These are phyloP conservation scores for Zenarchopterus dispar DNA, from an alignment of 2,797 vertebrate species.

Conservation along the genomic window DNA sequence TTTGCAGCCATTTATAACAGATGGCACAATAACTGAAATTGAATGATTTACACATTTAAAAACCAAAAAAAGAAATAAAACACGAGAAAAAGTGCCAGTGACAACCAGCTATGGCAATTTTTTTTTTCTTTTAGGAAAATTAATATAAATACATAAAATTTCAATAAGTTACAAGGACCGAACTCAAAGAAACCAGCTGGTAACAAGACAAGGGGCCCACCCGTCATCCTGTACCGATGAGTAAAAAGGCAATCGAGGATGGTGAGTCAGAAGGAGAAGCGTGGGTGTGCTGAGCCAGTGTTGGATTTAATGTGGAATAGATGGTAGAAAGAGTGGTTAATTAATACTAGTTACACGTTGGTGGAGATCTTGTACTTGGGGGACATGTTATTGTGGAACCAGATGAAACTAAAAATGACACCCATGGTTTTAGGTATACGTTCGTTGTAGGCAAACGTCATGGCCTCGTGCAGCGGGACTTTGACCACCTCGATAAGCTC, in stretches of 20 bases:
- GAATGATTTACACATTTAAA: constrained; percentile 12
- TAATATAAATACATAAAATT: constrained; percentile 44
- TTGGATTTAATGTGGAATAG: constrained; percentile 58
- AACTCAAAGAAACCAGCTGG: constrained; percentile 57
- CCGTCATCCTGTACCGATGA: constrained; percentile 63
- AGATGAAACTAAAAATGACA: constrained; percentile 91
- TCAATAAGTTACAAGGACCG: constrained; percentile 41
- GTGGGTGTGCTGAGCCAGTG: constrained; percentile 62
- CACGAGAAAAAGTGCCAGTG: constrained; percentile 54
- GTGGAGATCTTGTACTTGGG: constrained; percentile 90
- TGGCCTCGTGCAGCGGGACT: constrained; percentile 88
- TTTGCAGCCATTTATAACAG: constrained; percentile 57
- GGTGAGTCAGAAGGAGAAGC: constrained; percentile 50
- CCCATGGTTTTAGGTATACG: constrained; percentile 90
- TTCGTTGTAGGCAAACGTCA: constrained; percentile 89
- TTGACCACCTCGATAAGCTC: constrained; percentile 93
- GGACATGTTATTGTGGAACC: constrained; percentile 91
- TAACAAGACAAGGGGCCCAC: constrained; percentile 56
- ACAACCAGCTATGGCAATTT: constrained; percentile 61
- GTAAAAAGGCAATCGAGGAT: constrained; percentile 68
- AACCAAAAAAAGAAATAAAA: constrained; percentile 11
- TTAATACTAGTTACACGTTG: constrained; percentile 79
- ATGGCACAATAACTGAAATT: constrained; percentile 58
- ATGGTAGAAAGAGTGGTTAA: constrained; percentile 42
- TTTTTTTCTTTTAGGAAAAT: constrained; percentile 41